Evolutionary conservation across 53 echinoderm and acorn worm species (phyloP).

Genomic region (Holothuria leucospilota): DNA sequence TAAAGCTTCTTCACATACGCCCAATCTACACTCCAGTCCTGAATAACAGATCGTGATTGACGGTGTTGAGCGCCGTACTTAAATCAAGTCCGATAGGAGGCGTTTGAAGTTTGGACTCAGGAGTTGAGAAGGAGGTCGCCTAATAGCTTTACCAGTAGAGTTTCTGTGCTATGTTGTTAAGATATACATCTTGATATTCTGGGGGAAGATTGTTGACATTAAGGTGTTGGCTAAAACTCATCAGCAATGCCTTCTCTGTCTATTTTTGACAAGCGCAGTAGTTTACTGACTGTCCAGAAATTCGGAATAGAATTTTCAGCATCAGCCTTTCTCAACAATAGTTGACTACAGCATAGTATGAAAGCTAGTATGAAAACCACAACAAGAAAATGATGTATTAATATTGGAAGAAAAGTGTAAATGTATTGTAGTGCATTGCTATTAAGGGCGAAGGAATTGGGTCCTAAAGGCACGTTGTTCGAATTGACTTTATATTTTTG

Average conservation of each 20-base stretch:
- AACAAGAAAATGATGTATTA: no score
- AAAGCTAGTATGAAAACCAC: no score
- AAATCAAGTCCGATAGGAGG: not conserved
- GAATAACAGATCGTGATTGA: not conserved
- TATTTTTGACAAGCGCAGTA: not conserved
- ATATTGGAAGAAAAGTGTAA: no score
- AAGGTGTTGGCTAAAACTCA: not conserved
- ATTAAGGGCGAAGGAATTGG: no score
- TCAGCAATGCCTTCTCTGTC: not conserved
- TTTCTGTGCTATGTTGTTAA: not conserved
- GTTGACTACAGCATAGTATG: no score
- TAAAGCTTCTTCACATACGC: not conserved
- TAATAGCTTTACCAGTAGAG: not conserved
- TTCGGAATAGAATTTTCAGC: not conserved
- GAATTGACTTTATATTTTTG: no score
- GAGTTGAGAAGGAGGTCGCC: not conserved
- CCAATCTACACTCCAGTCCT: not conserved
- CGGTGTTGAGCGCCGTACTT: not conserved
- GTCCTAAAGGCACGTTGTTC: no score
- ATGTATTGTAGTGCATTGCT: no score
- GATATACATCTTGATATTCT: not conserved
- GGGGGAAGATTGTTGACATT: not conserved
- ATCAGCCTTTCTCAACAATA: no score
- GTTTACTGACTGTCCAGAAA: not conserved
- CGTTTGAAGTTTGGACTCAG: not conserved